Evolutionary conservation across 1,140 invertebrate species (phyloP).

Genomic region (Ephestia elutella): DNA sequence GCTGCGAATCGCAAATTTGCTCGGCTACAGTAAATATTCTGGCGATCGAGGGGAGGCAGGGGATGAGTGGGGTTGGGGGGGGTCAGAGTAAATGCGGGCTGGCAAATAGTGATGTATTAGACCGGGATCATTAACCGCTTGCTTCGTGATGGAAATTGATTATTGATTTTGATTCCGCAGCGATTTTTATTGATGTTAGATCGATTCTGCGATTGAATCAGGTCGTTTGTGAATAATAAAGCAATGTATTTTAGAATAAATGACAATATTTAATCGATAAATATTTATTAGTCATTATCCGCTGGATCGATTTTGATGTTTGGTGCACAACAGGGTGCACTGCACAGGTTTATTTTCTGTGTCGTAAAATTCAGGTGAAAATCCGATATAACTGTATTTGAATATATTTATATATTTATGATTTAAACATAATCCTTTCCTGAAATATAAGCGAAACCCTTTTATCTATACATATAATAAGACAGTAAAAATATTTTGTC

Average conservation of each 20-base stretch:
- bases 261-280: too few species aligned
- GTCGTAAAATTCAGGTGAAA: too few species aligned
- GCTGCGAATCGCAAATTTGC: not conserved
- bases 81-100: not conserved
- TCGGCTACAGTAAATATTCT: not conserved
- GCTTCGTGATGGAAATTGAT: not conserved
- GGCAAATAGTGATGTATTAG: slow-evolving; percentile 4
- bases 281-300: too few species aligned
- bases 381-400: too few species aligned
- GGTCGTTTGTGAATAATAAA: not conserved
- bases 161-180: not conserved
- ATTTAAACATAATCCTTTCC: too few species aligned
- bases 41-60: not conserved
- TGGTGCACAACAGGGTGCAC: too few species aligned
- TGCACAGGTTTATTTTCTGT: too few species aligned
- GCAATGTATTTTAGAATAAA: not conserved
- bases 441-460: too few species aligned
- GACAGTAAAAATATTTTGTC: too few species aligned
- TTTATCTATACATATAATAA: too few species aligned
- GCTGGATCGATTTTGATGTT: too few species aligned
- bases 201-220: not conserved
- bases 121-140: not conserved
- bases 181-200: not conserved
- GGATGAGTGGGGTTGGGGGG: not conserved
- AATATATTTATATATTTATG: too few species aligned